A percentile compares a stretch with the other conserved stretches of the same genome.
phyloP scores from a whole-genome alignment of 1,140 invertebrate species.

The Brachionus calyciflorus region DNA sequence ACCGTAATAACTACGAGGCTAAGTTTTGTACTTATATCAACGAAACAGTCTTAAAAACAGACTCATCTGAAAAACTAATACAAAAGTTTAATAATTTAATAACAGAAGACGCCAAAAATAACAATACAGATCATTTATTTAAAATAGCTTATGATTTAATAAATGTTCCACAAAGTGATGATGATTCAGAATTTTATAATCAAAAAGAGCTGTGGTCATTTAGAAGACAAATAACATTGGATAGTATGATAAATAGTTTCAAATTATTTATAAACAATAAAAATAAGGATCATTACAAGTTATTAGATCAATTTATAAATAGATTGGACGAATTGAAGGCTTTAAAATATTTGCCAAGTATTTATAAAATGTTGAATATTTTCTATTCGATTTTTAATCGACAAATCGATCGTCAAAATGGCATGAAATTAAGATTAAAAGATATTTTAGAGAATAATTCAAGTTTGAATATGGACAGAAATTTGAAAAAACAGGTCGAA shows the following conservation, averaged over 20 bases:
- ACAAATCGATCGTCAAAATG: slow-evolving; percentile 12
- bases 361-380: neutral
- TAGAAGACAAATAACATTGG: slow-evolving; percentile 18
- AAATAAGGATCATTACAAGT: neutral
- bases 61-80: neutral
- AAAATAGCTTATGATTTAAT: neutral
- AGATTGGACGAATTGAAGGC: slow-evolving; percentile 4
- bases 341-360: slow-evolving; percentile 25
- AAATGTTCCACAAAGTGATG: neutral
- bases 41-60: neutral
- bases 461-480: neutral
- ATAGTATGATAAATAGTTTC: slow-evolving; percentile 13
- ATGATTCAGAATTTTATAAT: neutral
- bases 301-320: neutral
- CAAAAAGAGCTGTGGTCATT: slow-evolving; percentile 4
- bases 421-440: neutral
- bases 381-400: slow-evolving; percentile 17
- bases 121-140: neutral
- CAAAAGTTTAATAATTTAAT: neutral
- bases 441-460: slow-evolving; percentile 8
- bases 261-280: neutral
- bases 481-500: neutral
- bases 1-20: neutral
- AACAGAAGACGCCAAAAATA: neutral
- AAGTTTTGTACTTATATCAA: neutral